Evolutionary conservation across 2,888 invertebrate species (phyloP), one percentile per base, ranked within the genome.

Genomic region (Icerya purchasi): DNA sequence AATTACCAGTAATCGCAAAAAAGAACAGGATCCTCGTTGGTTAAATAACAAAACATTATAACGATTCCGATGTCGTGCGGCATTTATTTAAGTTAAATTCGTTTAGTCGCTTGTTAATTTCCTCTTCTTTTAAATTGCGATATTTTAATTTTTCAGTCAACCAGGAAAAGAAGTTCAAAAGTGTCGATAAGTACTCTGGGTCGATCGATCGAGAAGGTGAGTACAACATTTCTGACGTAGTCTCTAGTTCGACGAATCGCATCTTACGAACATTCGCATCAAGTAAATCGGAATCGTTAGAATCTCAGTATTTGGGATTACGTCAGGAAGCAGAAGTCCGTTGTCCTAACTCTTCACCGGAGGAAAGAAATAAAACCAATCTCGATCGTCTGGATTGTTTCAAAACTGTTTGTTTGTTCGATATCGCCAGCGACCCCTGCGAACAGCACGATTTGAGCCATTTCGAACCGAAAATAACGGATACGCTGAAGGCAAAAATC

Each of bases 341-440:
- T 36, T 36, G 36, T 36, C 8, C 36, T n/a, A 20, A 53, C 18
- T 20, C 2, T 18, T 53, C 22, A 22, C 5, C 19, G 21, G 36
- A 54, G 1, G 24, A 19, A 23, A 10, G 14, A 8, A 24, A 25
- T 20, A 1, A 23, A 18, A 14, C 1, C 2, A 54, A 24, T n/a
- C 20, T 2, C 20, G n/a, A 24, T 14, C 2, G 8, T 18, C 20
- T 1, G 22, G n/a, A 54, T 18, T 19, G 2, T 20, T 54, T 19
- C n/a, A 14, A 24, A 5, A 24, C 3, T 54, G 25, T 23, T 14
- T 83, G 83, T 66, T 73, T 83, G 18, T 89, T 79, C 71, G 83
- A 90, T 68, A 78, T 89, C 49, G 77, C 78, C 0, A 76, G 77
- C 56, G 89, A 89, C 70, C 88, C 88, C 0, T 81, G 84, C 66